Evolutionary conservation across 2,797 vertebrate genomes (phyloP).

Genomic region (Valencia hispanica): DNA sequence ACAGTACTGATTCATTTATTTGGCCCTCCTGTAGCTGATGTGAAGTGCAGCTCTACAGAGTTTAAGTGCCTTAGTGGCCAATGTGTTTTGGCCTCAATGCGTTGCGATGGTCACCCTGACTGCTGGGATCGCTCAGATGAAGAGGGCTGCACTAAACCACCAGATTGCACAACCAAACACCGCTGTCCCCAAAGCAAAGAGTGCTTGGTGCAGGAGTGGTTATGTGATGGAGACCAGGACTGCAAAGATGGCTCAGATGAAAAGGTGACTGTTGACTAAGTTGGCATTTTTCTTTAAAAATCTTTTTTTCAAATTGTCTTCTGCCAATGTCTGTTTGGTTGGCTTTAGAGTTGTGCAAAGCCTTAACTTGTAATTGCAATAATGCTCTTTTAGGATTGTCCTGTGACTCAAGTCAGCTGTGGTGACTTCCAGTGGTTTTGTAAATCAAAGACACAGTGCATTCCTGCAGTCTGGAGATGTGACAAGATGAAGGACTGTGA

Average conservation of each 20-base stretch:
- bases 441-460: constrained; percentile 71
- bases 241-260: constrained; percentile 89
- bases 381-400: constrained; percentile 76
- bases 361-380: neutral
- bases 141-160: constrained; percentile 73
- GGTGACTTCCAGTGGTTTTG: constrained; percentile 84
- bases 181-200: constrained; percentile 82
- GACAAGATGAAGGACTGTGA: constrained; percentile 85
- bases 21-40: constrained; percentile 43
- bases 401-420: constrained; percentile 61
- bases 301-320: neutral
- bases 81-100: constrained; percentile 82
- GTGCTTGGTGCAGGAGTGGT: constrained; percentile 88
- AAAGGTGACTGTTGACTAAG: constrained; percentile 74
- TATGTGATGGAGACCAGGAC: constrained; percentile 87
- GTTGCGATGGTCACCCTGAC: constrained; percentile 87
- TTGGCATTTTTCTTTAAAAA: too few species aligned
- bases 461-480: constrained; percentile 86
- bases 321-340: too few species aligned
- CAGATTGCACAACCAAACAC: constrained; percentile 78
- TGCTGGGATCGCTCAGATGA: constrained; percentile 91
- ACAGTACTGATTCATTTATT: neutral
- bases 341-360: neutral
- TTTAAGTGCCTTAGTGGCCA: constrained; percentile 87
- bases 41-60: constrained; percentile 72